A percentile compares a stretch with the other conserved stretches of the same genome.
Conservation (phyloP, 2,113 vertebrate species). For the Pelusios castaneus region DNA sequence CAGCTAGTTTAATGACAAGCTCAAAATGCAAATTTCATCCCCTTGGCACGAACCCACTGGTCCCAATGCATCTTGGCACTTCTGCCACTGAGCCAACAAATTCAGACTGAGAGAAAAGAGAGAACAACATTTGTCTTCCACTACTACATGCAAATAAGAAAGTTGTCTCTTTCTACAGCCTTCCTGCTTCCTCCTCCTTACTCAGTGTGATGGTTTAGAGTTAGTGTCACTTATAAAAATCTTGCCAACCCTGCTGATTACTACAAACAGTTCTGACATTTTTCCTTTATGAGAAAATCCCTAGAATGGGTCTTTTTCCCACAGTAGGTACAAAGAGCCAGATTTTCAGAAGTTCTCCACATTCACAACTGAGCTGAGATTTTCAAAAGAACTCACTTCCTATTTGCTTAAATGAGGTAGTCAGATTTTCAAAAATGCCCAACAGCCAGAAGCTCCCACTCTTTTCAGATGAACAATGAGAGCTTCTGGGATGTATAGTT, state of each 20-base stretch:
- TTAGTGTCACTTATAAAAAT: conserved; percentile 37
- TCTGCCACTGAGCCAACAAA: conserved; percentile 24
- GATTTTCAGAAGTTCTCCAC: background rate
- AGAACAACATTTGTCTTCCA: conserved; percentile 44
- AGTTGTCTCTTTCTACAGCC: conserved; percentile 32
- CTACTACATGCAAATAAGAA: conserved; percentile 53
- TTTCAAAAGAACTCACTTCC: background rate
- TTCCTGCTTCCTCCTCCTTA: conserved; percentile 48
- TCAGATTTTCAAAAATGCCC: background rate
- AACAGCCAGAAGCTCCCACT: background rate
- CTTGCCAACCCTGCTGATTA: conserved; percentile 54
- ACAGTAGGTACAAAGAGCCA: background rate
- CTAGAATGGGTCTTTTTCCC: background rate
- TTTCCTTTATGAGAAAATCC: conserved; percentile 13
- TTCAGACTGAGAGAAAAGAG: background rate
- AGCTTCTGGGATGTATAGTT: background rate
- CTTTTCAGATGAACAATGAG: background rate
- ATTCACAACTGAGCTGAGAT: background rate
- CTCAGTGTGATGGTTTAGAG: conserved; percentile 56
- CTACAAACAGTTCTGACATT: conserved; percentile 62
- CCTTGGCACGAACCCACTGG: background rate
- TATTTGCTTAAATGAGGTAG: background rate
- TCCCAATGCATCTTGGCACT: background rate
- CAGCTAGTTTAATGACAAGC: background rate
- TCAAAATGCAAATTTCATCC: background rate